Percentiles rank a stretch among this genome's conserved stretches.
Conservation (phyloP, 2,797 vertebrate genomes). For the Euthynnus affinis region DNA sequence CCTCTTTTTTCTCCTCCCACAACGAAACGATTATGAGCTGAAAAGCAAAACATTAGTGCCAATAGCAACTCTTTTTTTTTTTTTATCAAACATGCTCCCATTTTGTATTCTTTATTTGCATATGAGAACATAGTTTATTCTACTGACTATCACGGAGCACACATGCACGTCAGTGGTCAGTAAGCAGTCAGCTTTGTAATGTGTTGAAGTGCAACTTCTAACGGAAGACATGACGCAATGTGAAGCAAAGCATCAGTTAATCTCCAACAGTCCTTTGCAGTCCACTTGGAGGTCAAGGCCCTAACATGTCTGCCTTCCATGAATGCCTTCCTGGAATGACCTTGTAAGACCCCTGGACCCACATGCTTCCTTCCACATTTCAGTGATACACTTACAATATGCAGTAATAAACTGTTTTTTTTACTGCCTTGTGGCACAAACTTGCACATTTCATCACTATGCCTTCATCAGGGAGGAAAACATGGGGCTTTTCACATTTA, state of each 20-base stretch:
- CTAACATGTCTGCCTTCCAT: neutral
- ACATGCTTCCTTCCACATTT: neutral
- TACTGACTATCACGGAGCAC: neutral
- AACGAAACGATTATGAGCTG: no score
- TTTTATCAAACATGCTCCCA: neutral
- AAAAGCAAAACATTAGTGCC: no score
- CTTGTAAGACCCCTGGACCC: neutral
- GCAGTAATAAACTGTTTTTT: neutral
- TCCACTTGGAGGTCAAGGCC: neutral
- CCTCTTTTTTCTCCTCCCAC: neutral
- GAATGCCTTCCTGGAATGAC: no score
- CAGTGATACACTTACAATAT: neutral
- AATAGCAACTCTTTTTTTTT: neutral
- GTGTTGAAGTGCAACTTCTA: neutral
- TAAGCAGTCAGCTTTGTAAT: neutral
- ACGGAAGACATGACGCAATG: neutral
- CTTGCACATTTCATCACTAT: neutral
- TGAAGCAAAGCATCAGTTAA: neutral
- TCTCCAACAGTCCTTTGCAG: neutral
- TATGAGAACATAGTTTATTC: neutral
- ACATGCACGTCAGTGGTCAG: neutral
- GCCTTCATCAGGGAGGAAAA: neutral
- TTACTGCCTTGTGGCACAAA: neutral
- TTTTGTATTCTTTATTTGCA: neutral
- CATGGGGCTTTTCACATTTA: neutral